Percentiles rank a stretch among this genome's conserved stretches.
Evolutionary conservation across 2,888 invertebrate genomes (phyloP).

Genomic region (Helleia helle): DNA sequence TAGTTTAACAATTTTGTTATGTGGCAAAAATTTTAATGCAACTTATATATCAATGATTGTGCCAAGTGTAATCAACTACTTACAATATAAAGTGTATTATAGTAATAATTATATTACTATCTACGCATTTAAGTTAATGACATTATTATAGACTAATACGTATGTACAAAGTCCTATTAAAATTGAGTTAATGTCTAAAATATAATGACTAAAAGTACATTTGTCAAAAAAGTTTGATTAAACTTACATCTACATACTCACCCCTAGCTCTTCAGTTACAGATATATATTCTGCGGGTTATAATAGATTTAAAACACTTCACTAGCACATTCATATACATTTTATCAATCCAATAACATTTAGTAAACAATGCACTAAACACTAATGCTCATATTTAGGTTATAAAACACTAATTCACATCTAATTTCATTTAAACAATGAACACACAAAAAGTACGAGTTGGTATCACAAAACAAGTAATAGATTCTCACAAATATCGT

Average conservation of each 20-base stretch:
- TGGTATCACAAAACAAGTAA: background rate
- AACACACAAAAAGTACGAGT: background rate
- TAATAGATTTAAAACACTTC: background rate
- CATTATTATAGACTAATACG: no score
- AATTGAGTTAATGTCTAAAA: no score
- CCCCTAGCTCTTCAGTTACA: background rate
- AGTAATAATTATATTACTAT: no score
- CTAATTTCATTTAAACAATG: background rate
- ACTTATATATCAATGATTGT: no score
- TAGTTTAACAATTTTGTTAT: no score
- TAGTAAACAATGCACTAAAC: background rate
- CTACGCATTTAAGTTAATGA: no score
- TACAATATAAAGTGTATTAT: no score
- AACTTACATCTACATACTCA: constrained; percentile 7
- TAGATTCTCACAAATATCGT: background rate
- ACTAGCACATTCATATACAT: background rate
- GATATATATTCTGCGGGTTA: background rate
- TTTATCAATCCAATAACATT: background rate
- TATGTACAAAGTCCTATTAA: no score
- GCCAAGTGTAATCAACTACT: no score
- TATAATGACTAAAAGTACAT: no score
- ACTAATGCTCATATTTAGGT: constrained; percentile 7
- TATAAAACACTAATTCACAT: background rate
- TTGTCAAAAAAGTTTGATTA: constrained; percentile 2
- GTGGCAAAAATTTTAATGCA: no score